Evolutionary conservation across 2,888 invertebrate species (phyloP), one percentile per base, ranked within the genome.

Genomic region (Trachelus iudaicus): DNA sequence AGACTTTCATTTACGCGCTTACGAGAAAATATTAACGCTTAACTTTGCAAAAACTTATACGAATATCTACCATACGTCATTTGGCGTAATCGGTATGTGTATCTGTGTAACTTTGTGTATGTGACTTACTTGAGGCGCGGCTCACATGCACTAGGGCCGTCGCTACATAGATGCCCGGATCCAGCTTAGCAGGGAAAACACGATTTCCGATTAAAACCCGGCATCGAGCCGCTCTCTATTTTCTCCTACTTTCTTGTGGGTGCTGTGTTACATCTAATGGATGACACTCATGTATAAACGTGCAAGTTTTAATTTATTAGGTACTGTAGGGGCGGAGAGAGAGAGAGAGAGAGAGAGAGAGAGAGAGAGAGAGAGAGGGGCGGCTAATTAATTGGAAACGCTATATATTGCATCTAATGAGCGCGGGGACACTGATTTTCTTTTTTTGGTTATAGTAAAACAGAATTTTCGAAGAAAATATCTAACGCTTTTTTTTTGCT

Each of bases 151-250:
- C 89, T 86, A 90, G 88, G 85, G 88, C 88, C 83, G 89, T 90
- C 85, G 89, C 89, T 87, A 91, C 88, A 89, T 89, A 90, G 87
- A 88, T 89, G 88, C 89, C 90, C 83, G 87, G 88, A 89, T 89
- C 90, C 90, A 89, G 90, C 90, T 90, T 90, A 89, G 87, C 86
- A 84, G 75, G 83, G 84, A 87, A 87, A 87, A 88, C 86, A 87
- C 83, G 86, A 86, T 84, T 86, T 88, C 86, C 88, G 85, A 87
- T 88, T 86, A 89, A 86, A 88, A 88, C 83, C 86, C 81, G 82
- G 83, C 84, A 83, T 83, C 87, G 85, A 82, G 85, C 85, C 85
- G 84, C 83, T 86, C 83, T 82, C 73, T 34, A 75, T 69, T 75
- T 84, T 77, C 84, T 83, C 82, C 85, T 86, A 84, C 79, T 84